Evolutionary conservation across 2,113 vertebrate species (phyloP), one percentile per base, ranked within the genome.

Genomic region (Notarius lentiginosus): DNA sequence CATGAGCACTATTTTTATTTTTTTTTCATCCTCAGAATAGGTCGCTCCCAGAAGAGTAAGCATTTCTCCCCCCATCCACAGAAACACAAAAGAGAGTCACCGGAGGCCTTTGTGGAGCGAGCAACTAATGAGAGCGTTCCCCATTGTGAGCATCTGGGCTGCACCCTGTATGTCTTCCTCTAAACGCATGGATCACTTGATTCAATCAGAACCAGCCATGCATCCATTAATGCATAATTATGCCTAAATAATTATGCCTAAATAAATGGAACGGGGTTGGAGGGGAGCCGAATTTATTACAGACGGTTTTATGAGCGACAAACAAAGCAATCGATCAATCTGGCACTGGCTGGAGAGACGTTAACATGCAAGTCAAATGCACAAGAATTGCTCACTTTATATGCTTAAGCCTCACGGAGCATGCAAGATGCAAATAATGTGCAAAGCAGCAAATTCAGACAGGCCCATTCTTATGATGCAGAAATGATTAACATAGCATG

Each of bases 291-390:
- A 93, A 94, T 94, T 93, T 93, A 95, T 94, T 92, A 92, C 92
- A 92, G 93, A 94, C 92, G 93, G 90, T 93, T 94, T 95, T 94
- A 95, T 94, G 92, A 95, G 92, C 89, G 90, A 94, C 95, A 95
- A 94, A 95, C 94, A 94, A 95, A 94, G 92, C 92, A 93, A 95
- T 95, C 91, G 92, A 95, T 95, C 94, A 95, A 94, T 95, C 92
- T 15, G 77, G 24, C 87, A 70, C 86, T 87, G 90, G 92, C 90
- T 30, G 30, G 56, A 89, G 89, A 91, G 91, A 91, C 92, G 90
- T 90, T 91, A 91, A 92, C 93, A 91, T 61, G 91, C 86, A 90
- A 94, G 88, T 90, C 86, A 87, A 91, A 90, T 55, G 87, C 87
- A 85, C 89, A 91, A 90, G 92, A 91, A 93, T 93, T 89, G 93